phyloP scores from a whole-genome alignment of 2,113 vertebrate genomes.

The Corythornis cristatus region DNA sequence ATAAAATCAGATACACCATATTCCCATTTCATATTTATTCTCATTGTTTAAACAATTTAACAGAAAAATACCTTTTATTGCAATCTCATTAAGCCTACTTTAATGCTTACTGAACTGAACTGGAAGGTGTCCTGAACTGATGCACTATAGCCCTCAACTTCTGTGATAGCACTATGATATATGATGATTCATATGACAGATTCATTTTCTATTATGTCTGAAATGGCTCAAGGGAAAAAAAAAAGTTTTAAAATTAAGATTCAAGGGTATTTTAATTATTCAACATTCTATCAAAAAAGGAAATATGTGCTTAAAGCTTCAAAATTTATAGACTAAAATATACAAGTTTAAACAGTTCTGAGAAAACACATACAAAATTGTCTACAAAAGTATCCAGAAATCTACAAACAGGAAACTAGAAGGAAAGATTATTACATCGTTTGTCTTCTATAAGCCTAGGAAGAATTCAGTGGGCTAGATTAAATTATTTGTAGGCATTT shows the following conservation, averaged over 20 bases:
- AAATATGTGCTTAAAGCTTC: not conserved
- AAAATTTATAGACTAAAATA: not conserved
- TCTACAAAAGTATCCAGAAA: not conserved
- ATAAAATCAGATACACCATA: not conserved
- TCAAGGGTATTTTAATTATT: not conserved
- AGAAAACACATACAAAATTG: not conserved
- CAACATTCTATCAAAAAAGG: not conserved
- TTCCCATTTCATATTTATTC: not conserved
- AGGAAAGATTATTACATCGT: not conserved
- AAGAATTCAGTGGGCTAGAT: not conserved
- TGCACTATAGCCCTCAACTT: not conserved
- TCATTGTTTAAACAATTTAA: not conserved
- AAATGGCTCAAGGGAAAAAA: not conserved
- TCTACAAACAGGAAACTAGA: not conserved
- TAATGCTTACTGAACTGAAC: not conserved
- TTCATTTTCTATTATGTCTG: not conserved
- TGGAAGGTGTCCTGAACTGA: not conserved
- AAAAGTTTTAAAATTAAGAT: not conserved
- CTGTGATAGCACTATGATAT: not conserved
- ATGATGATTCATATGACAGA: not conserved
- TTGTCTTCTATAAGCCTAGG: not conserved
- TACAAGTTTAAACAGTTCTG: fast-evolving
- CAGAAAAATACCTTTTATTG: not conserved
- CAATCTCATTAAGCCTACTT: not conserved
- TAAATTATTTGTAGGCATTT: not conserved